Base-by-base conservation (phyloP, 2,113 vertebrate genomes). In the Cettia cetti region DNA sequence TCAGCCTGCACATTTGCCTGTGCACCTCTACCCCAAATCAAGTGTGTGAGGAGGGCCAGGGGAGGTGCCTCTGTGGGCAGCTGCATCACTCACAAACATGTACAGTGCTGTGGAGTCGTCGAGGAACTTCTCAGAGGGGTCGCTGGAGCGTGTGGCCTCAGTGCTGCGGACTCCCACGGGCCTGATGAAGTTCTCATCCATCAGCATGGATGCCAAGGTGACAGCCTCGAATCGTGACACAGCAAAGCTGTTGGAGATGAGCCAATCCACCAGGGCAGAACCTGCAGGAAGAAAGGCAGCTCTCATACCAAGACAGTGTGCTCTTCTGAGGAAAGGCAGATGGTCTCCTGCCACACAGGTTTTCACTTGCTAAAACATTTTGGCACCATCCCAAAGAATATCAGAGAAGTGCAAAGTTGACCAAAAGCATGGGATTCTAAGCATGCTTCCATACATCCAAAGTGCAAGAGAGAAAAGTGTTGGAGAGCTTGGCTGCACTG, bases 91-190 rank as follows among this genome's bases (percentile, higher is more conserved):
- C 95, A 99, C 99, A 54, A 99, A 99, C 96, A 98, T 98, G 95
- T 99, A 99, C 33, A 99, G 97, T 0, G 99, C 99, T 0, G 98
- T 99, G 89, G 99, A 99, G 92, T 99, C 99, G 0, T 99, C 99
- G 11, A 99, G 94, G 92, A 99, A 99, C 97, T 99, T 98, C 93
- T 99, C 98, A 0, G 97, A 97, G 90, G 98, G 98, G 78, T 98
- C 98, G 0, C 98, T 98, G 20, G 96, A 98, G 65, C 98, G 98
- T 0, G 95, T 93, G 45, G 98, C 99, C 70, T 98, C 98, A 2
- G 86, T 91, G 61, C 99, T 99, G 84, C 97, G 98, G 20, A 96
- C 47, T 13, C 99, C 99, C 3, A 99, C 95, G 0, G 99, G 98
- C 56, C 96, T 96, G 76, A 99, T 85, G 82, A 98, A 98, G 76